Base-by-base conservation (phyloP, 64 coral and sea anemone species). In the Catalaphyllia jardinei region DNA sequence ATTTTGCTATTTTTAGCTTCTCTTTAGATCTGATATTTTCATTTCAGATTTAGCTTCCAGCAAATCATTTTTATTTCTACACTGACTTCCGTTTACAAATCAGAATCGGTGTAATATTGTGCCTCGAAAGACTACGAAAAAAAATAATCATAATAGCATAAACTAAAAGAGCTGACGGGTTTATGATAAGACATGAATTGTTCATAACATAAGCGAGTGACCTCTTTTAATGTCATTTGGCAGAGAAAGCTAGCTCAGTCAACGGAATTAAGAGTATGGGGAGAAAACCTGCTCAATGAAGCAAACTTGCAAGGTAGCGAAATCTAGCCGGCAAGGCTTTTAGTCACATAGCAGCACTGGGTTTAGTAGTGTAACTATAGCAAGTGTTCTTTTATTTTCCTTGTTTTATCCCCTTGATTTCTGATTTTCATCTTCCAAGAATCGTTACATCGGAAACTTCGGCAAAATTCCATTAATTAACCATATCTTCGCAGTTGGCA, bases 381-480 rank as follows among this genome's bases (percentile, higher is more conserved):
- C 20, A 79, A 59, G 4, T 17, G 30, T 59, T 31, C 16, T 16
- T 31, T 16, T 55, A 61, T 80, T 55, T 62, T 31, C 25, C 22
- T 61, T 13, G 20, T 30, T 4, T 7, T 31, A 16, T 69, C 28
- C 46, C 19, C 33, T 52, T 67, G 35, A 31, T 71, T 71, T 67
- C 29, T 85, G 20, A 71, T 69, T 67, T n/a, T 71, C 81, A 51
- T 85, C 62, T 69, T 71, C 69, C 63, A 31, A 27, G 76, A 63
- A 27, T 50, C 62, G 49, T 83, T 81, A 81, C 29, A 57, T 59
- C 10, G n/a, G 29, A 81, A 24, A 31, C 29, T 81, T 63, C 24
- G 35, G 62, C 22, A 50, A 85, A 79, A 69, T 51, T 20, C 30
- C 38, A 85, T 85, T 51, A 85, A 85, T 85, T 85, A 85, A 71